phyloP scores from a whole-genome alignment of 37 sponge, comb jelly and placozoan genomes.

The Geodia barretti region DNA sequence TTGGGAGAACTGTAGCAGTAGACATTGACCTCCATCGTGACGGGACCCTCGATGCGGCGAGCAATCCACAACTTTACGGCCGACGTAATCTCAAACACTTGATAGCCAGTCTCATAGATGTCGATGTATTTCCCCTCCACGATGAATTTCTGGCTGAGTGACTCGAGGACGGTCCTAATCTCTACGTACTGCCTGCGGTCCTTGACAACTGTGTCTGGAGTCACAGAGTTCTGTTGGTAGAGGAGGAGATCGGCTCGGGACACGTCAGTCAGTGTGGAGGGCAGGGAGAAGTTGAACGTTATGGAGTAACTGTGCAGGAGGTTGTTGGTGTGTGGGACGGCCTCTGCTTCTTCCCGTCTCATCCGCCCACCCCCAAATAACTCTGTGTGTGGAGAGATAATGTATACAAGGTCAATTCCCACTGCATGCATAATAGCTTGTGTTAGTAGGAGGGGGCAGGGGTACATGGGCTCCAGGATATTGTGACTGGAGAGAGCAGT shows the following conservation, averaged over 20 bases:
- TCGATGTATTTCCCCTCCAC: slow-evolving; percentile 32
- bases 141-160: not conserved
- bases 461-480: no score
- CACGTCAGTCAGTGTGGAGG: slow-evolving; percentile 12
- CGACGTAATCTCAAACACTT: slow-evolving; percentile 47
- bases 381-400: no score
- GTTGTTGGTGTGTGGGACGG: not conserved
- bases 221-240: slow-evolving; percentile 35
- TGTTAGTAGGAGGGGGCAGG: no score
- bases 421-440: no score
- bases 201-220: not conserved
- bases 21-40: slow-evolving; percentile 42
- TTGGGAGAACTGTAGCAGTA: slow-evolving; percentile 38
- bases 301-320: slow-evolving; percentile 15
- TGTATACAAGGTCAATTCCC: no score
- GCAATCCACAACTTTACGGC: slow-evolving; percentile 47
- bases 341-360: not conserved
- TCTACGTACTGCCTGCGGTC: slow-evolving; percentile 42
- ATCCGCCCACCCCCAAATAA: not conserved
- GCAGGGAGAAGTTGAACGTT: slow-evolving; percentile 25
- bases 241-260: slow-evolving; percentile 56
- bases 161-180: slow-evolving; percentile 23
- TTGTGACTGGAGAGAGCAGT: no score
- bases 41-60: slow-evolving; percentile 3
- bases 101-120: slow-evolving; percentile 12